Percentiles rank a stretch among this genome's conserved stretches.
Conservation (phyloP, 1,140 invertebrate species). For the Galleria mellonella region DNA sequence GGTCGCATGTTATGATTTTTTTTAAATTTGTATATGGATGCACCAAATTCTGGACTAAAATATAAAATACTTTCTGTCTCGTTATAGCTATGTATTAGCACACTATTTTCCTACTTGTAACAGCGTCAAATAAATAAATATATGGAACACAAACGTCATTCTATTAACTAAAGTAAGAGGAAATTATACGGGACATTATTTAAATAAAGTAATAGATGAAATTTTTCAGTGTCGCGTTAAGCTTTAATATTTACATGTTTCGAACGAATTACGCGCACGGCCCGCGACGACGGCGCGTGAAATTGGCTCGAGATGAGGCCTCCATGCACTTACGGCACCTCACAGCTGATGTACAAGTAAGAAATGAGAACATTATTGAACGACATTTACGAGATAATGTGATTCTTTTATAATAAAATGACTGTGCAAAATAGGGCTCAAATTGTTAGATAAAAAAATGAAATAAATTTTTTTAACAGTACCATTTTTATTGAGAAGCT, state of each 20-base stretch:
- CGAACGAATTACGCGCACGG: constrained; percentile 47
- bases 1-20: too few species aligned
- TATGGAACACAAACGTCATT: too few species aligned
- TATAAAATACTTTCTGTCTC: too few species aligned
- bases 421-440: too few species aligned
- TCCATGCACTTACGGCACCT: too few species aligned
- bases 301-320: constrained; percentile 39
- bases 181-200: constrained; percentile 34
- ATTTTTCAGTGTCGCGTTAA: constrained; percentile 49
- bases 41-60: too few species aligned
- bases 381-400: constrained; percentile 4
- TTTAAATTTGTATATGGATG: too few species aligned
- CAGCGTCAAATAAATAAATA: too few species aligned
- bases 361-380: constrained; percentile 1
- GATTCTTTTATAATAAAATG: neutral
- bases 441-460: too few species aligned
- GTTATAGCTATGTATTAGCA: constrained; percentile 8
- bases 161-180: constrained; percentile 2
- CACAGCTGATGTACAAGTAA: neutral
- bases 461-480: too few species aligned
- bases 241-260: constrained; percentile 29
- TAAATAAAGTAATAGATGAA: constrained; percentile 42
- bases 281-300: constrained; percentile 58
- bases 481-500: too few species aligned
- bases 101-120: too few species aligned